Percentiles rank a stretch among this genome's conserved stretches.
Evolutionary conservation across 2,888 invertebrate species (phyloP).

Genomic region (Subacronicta megacephala): DNA sequence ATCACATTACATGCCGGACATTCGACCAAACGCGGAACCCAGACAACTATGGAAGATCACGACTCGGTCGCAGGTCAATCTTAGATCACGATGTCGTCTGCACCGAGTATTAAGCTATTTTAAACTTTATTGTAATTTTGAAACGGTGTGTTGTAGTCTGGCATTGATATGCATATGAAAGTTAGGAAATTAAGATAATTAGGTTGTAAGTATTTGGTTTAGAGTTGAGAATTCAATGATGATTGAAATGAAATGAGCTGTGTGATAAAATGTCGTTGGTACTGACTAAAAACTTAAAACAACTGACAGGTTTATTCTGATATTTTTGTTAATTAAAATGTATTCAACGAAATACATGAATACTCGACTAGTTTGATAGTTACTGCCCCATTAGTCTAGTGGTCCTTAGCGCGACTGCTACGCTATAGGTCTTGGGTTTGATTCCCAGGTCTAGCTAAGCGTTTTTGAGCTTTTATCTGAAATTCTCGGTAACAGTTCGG

Average conservation of each 20-base stretch:
- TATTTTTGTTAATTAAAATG: too few relatives aligned
- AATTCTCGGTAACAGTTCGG: too few relatives aligned
- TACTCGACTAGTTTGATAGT: too few relatives aligned
- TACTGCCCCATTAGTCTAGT: too few relatives aligned
- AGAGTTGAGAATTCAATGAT: constrained; percentile 17
- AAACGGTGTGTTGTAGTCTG: constrained; percentile 1
- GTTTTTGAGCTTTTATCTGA: too few relatives aligned
- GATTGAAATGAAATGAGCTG: constrained; percentile 4
- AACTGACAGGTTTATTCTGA: constrained; percentile 32
- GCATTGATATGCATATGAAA: constrained; percentile 1
- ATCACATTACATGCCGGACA: constrained; percentile 50
- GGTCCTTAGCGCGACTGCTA: too few relatives aligned
- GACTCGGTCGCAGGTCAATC: constrained; percentile 57
- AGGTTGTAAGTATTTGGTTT: constrained; percentile 9
- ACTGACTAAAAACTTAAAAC: constrained; percentile 31
- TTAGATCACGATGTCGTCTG: constrained; percentile 55
- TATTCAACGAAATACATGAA: too few relatives aligned
- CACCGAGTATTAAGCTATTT: constrained; percentile 10
- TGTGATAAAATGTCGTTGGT: constrained; percentile 22
- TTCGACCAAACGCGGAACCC: constrained; percentile 46
- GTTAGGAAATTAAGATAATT: constrained; percentile 32
- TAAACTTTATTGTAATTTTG: constrained; percentile 7
- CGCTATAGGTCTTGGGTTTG: too few relatives aligned
- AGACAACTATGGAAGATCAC: constrained; percentile 54
- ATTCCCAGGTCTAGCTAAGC: too few relatives aligned